Percentiles rank a stretch among this genome's conserved stretches.
Conservation (phyloP, 2,797 vertebrate species). For the Lacerta bilineata region DNA sequence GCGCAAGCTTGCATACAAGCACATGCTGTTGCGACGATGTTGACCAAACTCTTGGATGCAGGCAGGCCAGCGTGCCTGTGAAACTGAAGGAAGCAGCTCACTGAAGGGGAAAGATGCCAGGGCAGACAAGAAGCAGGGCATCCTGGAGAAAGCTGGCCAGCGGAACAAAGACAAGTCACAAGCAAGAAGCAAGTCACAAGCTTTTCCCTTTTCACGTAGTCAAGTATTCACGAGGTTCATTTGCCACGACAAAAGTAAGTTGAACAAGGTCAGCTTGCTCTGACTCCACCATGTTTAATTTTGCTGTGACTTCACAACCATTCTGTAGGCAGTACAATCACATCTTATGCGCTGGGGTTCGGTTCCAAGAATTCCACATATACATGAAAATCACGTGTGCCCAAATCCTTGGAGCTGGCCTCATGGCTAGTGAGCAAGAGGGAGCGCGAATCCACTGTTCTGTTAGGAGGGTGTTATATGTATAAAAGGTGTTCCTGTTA, state of each 20-base stretch:
- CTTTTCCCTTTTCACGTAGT: neutral
- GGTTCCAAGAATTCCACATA: too few species aligned
- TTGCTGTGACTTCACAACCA: too few species aligned
- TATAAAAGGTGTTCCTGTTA: too few species aligned
- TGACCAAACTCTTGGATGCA: conserved; percentile 12
- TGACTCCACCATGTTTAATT: neutral
- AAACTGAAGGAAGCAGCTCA: conserved; percentile 33
- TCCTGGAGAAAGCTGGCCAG: neutral
- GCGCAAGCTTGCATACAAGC: neutral
- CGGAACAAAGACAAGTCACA: neutral
- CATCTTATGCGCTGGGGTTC: too few species aligned
- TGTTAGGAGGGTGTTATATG: too few species aligned
- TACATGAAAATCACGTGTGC: too few species aligned
- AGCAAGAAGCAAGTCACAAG: neutral
- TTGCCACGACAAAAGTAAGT: neutral
- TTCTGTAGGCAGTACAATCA: too few species aligned
- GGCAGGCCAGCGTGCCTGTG: neutral
- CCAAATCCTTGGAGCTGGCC: too few species aligned
- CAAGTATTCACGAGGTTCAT: neutral
- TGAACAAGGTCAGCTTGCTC: neutral
- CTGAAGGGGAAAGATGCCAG: neutral
- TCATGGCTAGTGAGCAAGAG: too few species aligned
- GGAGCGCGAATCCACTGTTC: too few species aligned
- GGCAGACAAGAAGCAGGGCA: neutral
- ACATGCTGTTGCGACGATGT: neutral